phyloP scores from a whole-genome alignment of 2,113 vertebrate species.

The Atlantisia rogersi region DNA sequence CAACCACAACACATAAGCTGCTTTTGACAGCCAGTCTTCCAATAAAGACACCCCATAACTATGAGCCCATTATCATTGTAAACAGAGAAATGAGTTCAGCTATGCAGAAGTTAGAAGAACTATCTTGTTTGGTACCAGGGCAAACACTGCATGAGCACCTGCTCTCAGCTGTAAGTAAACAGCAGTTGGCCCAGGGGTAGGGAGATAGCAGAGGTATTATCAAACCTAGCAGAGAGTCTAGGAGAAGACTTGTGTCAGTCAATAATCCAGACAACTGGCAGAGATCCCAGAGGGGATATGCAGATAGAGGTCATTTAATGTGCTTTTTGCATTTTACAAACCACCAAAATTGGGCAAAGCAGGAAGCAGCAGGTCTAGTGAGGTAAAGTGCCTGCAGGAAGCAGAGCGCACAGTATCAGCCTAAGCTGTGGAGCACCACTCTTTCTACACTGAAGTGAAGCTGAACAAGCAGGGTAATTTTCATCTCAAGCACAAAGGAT shows the following conservation, averaged over 20 bases:
- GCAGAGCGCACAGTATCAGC: not conserved
- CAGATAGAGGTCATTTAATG: not conserved
- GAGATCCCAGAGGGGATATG: not conserved
- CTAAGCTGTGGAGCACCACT: not conserved
- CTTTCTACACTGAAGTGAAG: not conserved
- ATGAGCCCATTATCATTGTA: not conserved
- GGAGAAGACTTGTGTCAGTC: not conserved
- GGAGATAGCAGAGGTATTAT: not conserved
- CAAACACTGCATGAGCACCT: not conserved
- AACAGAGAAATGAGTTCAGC: not conserved
- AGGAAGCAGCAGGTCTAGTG: not conserved
- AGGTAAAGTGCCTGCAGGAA: not conserved
- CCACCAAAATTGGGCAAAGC: not conserved
- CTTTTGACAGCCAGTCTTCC: not conserved
- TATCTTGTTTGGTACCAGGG: not conserved
- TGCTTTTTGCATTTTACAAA: not conserved
- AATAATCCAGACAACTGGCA: not conserved
- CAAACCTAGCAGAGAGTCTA: not conserved
- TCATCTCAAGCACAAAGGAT: not conserved
- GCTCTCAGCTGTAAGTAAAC: not conserved
- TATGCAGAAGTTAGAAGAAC: not conserved
- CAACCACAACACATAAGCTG: fast-evolving
- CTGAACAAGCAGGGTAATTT: not conserved
- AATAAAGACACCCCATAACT: not conserved
- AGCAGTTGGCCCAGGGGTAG: fast-evolving